Evolutionary conservation across 2,797 vertebrate genomes (phyloP), one percentile per base, ranked within the genome.

Genomic region (Sciurus vulgaris): DNA sequence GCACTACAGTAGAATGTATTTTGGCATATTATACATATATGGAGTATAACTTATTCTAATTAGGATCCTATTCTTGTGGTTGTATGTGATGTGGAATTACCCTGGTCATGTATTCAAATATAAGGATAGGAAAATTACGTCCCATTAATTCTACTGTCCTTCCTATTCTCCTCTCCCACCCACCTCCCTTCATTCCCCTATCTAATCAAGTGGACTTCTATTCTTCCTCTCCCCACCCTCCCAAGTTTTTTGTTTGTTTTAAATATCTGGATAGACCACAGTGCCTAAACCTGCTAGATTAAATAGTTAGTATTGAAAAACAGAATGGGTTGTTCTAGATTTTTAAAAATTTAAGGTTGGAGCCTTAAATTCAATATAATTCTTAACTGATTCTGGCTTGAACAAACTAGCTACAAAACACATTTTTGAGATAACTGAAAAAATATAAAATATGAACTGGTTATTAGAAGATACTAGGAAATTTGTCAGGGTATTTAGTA

Each of bases 231-330:
- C 18, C 15, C 54, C 20, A 56, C 15, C 54, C 6, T 56, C 54
- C 54, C 54, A 56, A 56, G 54, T 20, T 47, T 47, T 20, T 56
- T 54, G 18, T 54, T 54, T 51, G 44, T 47, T 47, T 47, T 47
- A 47, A 38, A 91, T 87, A 93, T 89, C 38, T 51, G 86, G 44
- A n/a, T 47, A 91, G 86, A 78, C 24, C 95, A 83, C 15, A 91
- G n/a, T 94, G 11, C 65, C 51, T 92, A 11, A 90, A 93, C 10
- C 17, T 90, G 41, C 15, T 65, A 82, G 51, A 88, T 49, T 72
- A 92, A 89, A 95, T 86, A 82, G 1, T 72, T 84, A 88, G 1
- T 63, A 24, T 2, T 69, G 35, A 26, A 59, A 4, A 22, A 59
- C 33, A 86, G 26, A 93, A 86, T 47, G 3, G 4, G 9, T 2